phyloP scores from a whole-genome alignment of 2,888 invertebrate species.

The Ornithoptera priamus region DNA sequence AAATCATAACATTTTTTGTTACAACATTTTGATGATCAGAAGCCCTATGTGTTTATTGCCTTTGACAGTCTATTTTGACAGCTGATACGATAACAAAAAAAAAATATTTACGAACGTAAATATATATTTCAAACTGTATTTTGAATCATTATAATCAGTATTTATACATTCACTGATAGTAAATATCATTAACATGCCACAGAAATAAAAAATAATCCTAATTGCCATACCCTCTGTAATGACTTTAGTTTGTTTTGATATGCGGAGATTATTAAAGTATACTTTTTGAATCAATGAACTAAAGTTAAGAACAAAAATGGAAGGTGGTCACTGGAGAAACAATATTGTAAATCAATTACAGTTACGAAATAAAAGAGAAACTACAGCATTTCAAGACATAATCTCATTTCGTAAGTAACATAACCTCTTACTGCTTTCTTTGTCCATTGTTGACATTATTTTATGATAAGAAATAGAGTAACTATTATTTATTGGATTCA shows the following conservation, averaged over 20 bases:
- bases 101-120: conserved; percentile 26
- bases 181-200: conserved; percentile 4
- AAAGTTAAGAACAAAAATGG: conserved; percentile 56
- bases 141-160: conserved; percentile 2
- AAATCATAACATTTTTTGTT: too few relatives aligned
- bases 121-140: conserved; percentile 12
- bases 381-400: conserved; percentile 87
- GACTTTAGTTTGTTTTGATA: conserved; percentile 72
- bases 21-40: not conserved
- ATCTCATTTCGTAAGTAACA: conserved; percentile 88
- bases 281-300: conserved; percentile 43
- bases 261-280: conserved; percentile 41
- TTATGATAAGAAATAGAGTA: conserved; percentile 1
- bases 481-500: too few relatives aligned
- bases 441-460: conserved; percentile 24
- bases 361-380: conserved; percentile 87
- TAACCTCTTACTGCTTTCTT: conserved; percentile 48
- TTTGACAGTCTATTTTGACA: conserved; percentile 21
- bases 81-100: conserved; percentile 9
- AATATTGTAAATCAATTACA: conserved; percentile 85
- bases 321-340: conserved; percentile 83
- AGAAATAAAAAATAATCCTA: conserved; percentile 1
- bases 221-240: conserved; percentile 40
- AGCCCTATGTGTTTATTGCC: conserved; percentile 2
- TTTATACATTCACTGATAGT: conserved; percentile 14